phyloP scores from a whole-genome alignment of 2,113 vertebrate genomes.

The Apodemus sylvaticus region DNA sequence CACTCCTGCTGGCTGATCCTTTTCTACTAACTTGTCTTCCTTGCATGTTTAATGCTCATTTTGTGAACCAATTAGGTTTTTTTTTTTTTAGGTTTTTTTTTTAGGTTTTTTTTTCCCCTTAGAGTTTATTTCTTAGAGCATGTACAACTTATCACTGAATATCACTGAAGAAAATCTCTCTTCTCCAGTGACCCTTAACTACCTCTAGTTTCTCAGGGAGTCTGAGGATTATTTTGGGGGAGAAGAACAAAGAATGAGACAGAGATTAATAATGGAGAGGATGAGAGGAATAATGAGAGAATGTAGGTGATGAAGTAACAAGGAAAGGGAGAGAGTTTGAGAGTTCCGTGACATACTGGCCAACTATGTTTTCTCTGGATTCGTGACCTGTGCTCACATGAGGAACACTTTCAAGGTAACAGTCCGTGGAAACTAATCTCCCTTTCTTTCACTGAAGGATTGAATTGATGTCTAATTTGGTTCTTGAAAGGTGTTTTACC shows the following conservation, averaged over 20 bases:
- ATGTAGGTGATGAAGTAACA: not conserved
- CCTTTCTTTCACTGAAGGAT: not conserved
- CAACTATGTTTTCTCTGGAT: not conserved
- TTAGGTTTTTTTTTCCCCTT: not conserved
- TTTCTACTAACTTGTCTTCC: not conserved
- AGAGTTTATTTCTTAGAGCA: not conserved
- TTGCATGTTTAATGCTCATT: not conserved
- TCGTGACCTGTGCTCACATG: not conserved
- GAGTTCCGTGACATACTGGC: not conserved
- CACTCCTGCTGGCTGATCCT: too few species aligned
- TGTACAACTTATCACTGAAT: not conserved
- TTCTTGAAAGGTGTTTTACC: not conserved
- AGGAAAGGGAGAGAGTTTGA: not conserved
- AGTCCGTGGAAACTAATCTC: not conserved
- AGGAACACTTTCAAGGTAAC: not conserved
- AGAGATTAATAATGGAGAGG: not conserved
- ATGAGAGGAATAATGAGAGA: not conserved
- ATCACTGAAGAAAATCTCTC: not conserved
- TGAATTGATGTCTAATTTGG: slow-evolving; percentile 4
- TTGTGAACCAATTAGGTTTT: not conserved
- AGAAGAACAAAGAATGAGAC: not conserved
- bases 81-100: too few species aligned
- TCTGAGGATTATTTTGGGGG: not conserved
- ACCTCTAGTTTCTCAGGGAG: not conserved
- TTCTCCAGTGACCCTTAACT: too few species aligned